Percentiles rank a stretch among this genome's conserved stretches.
Conservation (phyloP, 2,797 vertebrate genomes). For the Danio kyathit region DNA sequence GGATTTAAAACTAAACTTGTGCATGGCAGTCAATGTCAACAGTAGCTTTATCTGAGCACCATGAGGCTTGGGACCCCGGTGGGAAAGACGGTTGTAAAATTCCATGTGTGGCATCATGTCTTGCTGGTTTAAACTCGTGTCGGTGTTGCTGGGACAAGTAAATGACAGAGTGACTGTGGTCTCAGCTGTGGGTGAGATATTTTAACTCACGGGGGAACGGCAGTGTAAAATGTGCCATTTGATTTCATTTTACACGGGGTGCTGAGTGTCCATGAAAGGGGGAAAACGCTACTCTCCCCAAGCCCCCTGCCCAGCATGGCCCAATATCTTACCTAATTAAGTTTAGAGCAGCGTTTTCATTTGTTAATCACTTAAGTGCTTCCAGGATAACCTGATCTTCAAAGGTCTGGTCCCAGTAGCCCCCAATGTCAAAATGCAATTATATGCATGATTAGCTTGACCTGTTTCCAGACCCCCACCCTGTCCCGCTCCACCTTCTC, state of each 20-base stretch:
- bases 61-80: constrained; percentile 6
- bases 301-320: constrained; percentile 71
- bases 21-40: background rate
- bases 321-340: constrained; percentile 84
- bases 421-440: constrained; percentile 92
- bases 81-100: constrained; percentile 14
- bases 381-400: constrained; percentile 86
- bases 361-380: constrained; percentile 91
- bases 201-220: constrained; percentile 44
- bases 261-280: constrained; percentile 54
- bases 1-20: background rate
- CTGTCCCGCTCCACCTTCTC: constrained; percentile 49
- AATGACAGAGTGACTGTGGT: constrained; percentile 53
- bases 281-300: constrained; percentile 61
- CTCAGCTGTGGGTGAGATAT: constrained; percentile 57
- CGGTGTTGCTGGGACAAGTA: constrained; percentile 25
- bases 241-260: constrained; percentile 62
- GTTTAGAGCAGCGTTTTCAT: constrained; percentile 85
- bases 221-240: constrained; percentile 56
- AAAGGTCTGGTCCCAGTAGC: constrained; percentile 87
- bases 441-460: constrained; percentile 94
- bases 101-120: constrained; percentile 30
- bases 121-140: constrained; percentile 47
- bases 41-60: constrained; percentile 13
- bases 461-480: constrained; percentile 85